Conservation (phyloP, 2,888 invertebrate species). For the Frankliniella intonsa region DNA sequence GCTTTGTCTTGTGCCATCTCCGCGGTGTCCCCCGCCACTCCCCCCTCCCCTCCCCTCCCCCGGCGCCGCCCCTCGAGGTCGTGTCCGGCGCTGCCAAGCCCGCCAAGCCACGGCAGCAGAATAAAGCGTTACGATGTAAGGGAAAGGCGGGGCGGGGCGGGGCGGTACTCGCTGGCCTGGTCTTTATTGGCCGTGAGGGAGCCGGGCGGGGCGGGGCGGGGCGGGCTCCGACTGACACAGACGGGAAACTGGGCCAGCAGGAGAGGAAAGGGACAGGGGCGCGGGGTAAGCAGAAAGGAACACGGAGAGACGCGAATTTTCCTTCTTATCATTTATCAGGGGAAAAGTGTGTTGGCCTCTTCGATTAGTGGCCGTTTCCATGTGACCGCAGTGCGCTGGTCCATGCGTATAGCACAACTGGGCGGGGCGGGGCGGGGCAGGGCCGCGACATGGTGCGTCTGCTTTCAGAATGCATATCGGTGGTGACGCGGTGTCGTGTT, state of each 20-base stretch:
- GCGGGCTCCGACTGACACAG: too few species aligned
- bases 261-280: not conserved
- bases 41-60: too few species aligned
- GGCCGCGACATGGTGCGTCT: not conserved
- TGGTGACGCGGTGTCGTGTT: not conserved
- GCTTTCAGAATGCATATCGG: not conserved
- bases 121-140: not conserved
- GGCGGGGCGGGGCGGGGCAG: too few species aligned
- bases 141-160: not conserved
- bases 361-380: too few species aligned
- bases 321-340: too few species aligned
- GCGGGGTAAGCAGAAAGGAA: not conserved
- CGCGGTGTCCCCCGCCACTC: too few species aligned
- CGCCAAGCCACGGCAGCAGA: not conserved
- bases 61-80: too few species aligned
- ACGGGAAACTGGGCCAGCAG: not conserved
- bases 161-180: not conserved
- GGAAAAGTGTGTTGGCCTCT: too few species aligned
- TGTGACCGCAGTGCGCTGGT: too few species aligned
- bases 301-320: not conserved
- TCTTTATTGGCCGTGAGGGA: not conserved
- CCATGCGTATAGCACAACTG: too few species aligned
- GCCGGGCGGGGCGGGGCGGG: not conserved
- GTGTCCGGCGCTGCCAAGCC: too few species aligned
- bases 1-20: not conserved